phyloP scores from a whole-genome alignment of 2,888 invertebrate genomes.

The Adineta ricciae region DNA sequence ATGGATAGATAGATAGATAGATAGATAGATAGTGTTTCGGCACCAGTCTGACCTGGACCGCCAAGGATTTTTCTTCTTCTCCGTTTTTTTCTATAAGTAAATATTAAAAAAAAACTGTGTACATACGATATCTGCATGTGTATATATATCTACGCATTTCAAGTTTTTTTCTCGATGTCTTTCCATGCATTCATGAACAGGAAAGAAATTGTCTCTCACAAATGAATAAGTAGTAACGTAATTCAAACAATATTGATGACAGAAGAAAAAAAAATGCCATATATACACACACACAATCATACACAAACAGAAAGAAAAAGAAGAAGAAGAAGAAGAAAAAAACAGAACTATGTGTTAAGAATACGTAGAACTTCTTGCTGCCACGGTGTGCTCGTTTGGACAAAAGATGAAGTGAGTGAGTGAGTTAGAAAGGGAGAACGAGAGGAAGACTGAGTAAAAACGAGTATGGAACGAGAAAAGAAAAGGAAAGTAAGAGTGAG shows the following conservation, averaged over 20 bases:
- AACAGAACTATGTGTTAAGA: background rate
- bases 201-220: background rate
- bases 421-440: background rate
- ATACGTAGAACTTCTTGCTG: background rate
- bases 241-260: background rate
- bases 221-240: background rate
- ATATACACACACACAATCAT: background rate
- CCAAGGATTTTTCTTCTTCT: background rate
- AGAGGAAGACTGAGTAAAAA: background rate
- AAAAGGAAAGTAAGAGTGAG: background rate
- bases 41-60: background rate
- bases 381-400: background rate
- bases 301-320: background rate
- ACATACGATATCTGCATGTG: background rate
- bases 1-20: slow-evolving; percentile 1
- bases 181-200: background rate
- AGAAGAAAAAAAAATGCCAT: slow-evolving; percentile 2
- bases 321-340: background rate
- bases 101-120: background rate
- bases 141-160: background rate
- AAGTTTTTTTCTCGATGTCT: background rate
- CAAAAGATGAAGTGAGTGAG: background rate
- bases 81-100: background rate
- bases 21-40: slow-evolving; percentile 4
- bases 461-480: background rate